These are phyloP conservation scores for Anomalospiza imberbis DNA, from an alignment of 2,797 vertebrate genomes.

Conservation along the genomic window DNA sequence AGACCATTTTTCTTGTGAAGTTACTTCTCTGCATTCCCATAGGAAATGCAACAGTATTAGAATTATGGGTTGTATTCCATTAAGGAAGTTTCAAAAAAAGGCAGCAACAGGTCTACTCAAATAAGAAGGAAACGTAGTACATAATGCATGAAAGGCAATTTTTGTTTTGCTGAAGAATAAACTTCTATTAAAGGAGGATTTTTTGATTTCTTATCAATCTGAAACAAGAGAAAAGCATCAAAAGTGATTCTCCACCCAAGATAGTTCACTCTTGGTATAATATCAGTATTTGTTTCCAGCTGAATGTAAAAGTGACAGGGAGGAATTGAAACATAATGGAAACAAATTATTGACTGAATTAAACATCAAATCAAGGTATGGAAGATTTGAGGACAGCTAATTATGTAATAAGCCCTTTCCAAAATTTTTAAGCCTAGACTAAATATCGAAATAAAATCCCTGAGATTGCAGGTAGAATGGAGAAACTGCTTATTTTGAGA, in stretches of 20 bases:
- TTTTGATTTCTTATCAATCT: not conserved
- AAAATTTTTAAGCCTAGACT: not conserved
- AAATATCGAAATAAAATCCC: not conserved
- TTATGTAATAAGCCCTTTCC: not conserved
- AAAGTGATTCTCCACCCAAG: not conserved
- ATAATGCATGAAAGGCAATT: not conserved
- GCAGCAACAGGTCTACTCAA: not conserved
- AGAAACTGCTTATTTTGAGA: constrained; percentile 78
- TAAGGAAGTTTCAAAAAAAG: not conserved
- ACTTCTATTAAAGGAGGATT: not conserved
- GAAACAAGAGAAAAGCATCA: not conserved
- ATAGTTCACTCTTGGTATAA: not conserved
- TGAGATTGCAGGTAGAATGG: constrained; percentile 61
- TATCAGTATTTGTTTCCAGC: constrained; percentile 3
- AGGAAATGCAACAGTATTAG: not conserved
- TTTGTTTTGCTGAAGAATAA: not conserved
- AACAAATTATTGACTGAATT: not conserved
- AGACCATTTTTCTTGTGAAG: not conserved
- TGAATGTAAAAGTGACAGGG: not conserved
- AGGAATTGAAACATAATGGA: not conserved
- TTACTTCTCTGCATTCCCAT: not conserved
- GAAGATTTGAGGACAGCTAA: not conserved
- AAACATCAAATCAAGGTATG: not conserved
- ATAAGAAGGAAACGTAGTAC: not conserved
- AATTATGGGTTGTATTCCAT: not conserved